phyloP scores from a whole-genome alignment of 2,797 vertebrate genomes.

The Syngnathus rostellatus region DNA sequence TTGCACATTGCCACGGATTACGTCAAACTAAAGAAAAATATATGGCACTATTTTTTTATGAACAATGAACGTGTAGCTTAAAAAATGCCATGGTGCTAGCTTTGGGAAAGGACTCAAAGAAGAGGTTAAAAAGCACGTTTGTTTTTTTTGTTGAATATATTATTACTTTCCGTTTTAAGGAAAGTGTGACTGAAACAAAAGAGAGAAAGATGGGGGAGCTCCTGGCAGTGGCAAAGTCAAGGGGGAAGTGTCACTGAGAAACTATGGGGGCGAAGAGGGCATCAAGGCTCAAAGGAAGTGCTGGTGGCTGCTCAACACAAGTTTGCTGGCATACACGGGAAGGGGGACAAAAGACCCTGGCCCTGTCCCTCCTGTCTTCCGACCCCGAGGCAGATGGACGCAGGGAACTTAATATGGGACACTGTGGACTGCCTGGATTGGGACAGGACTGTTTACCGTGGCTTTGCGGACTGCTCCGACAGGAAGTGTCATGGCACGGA shows the following conservation, averaged over 20 bases:
- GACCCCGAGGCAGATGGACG: slow-evolving; percentile 42
- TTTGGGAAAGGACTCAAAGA: slow-evolving; percentile 83
- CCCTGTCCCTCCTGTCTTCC: slow-evolving; percentile 43
- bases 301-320: slow-evolving; percentile 51
- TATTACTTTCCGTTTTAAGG: slow-evolving; percentile 96
- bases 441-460: slow-evolving; percentile 59
- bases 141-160: slow-evolving; percentile 66
- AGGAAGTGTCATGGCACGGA: slow-evolving; percentile 63
- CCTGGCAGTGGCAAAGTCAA: slow-evolving; percentile 68
- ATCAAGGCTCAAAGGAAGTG: slow-evolving; percentile 49
- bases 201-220: slow-evolving; percentile 62
- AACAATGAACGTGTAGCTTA: slow-evolving; percentile 87
- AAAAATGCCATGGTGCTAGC: slow-evolving; percentile 94
- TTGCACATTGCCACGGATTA: slow-evolving; percentile 97
- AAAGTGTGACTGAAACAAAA: slow-evolving; percentile 79
- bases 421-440: slow-evolving; percentile 57
- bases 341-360: slow-evolving; percentile 42
- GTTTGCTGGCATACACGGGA: slow-evolving; percentile 46
- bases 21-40: slow-evolving; percentile 87
- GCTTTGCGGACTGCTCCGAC: slow-evolving; percentile 66
- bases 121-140: slow-evolving; percentile 77
- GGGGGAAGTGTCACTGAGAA: slow-evolving; percentile 66
- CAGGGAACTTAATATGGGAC: slow-evolving; percentile 58
- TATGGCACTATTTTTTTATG: slow-evolving; percentile 97
- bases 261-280: slow-evolving; percentile 51